Evolutionary conservation across 2,888 invertebrate genomes (phyloP).

Genomic region (Pyrocoelia pectoralis): DNA sequence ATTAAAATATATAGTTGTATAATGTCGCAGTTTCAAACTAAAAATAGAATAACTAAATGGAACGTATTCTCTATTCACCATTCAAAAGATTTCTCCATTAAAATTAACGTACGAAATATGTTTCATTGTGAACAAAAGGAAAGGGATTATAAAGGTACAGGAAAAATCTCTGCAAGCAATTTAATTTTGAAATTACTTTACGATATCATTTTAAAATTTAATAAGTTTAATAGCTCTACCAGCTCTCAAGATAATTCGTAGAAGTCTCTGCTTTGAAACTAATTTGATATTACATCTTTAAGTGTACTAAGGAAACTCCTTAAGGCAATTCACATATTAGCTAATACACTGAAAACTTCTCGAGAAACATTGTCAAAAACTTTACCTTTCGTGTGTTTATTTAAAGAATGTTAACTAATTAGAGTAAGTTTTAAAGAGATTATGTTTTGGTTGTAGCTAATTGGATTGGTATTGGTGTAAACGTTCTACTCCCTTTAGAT

Average conservation of each 20-base stretch:
- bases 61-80: too few relatives aligned
- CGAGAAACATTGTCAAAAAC: too few relatives aligned
- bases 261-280: not conserved
- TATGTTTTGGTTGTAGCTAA: not conserved
- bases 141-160: too few relatives aligned
- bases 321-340: not conserved
- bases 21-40: too few relatives aligned
- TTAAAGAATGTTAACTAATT: too few relatives aligned
- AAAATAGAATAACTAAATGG: too few relatives aligned
- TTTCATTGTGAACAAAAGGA: too few relatives aligned
- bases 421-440: not conserved
- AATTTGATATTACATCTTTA: not conserved
- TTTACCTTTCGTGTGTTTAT: too few relatives aligned
- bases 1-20: too few relatives aligned
- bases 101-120: too few relatives aligned
- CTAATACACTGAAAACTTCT: not conserved
- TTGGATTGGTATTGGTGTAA: not conserved
- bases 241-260: not conserved
- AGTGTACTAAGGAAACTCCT: not conserved
- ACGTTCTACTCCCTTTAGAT: not conserved
- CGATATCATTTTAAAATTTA: conserved; percentile 1
- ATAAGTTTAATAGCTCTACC: not conserved
- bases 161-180: too few relatives aligned
- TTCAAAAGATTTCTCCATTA: too few relatives aligned
- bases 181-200: not conserved